These are phyloP conservation scores for Caloenas nicobarica DNA, from an alignment of 2,113 vertebrate species.

Conservation along the genomic window DNA sequence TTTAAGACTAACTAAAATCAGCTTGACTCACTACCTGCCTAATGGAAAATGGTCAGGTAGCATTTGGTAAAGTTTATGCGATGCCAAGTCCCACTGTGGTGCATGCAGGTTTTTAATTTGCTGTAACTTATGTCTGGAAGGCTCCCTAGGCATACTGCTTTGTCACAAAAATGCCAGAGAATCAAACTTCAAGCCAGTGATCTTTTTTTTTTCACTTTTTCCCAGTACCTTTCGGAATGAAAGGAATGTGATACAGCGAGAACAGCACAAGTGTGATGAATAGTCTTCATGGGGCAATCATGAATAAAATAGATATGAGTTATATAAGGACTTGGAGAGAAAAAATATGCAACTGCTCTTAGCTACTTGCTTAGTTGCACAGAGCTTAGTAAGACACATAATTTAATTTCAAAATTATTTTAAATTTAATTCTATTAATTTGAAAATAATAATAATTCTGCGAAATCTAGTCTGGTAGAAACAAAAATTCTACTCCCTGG, in stretches of 20 bases:
- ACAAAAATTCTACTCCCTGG: not conserved
- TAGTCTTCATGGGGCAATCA: not conserved
- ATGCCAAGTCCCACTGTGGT: not conserved
- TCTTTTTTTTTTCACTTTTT: not conserved
- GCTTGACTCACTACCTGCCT: slow-evolving; percentile 20
- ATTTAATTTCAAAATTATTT: not conserved
- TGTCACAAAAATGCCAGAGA: not conserved
- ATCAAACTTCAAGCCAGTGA: not conserved
- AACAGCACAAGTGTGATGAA: not conserved
- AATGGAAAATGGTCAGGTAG: slow-evolving; percentile 40
- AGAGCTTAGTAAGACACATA: not conserved
- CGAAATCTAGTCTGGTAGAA: not conserved
- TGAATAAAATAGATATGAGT: not conserved
- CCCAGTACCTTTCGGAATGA: not conserved
- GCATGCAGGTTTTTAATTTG: slow-evolving; percentile 5
- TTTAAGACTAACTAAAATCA: slow-evolving; percentile 43
- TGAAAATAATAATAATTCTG: not conserved
- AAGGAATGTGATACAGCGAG: not conserved
- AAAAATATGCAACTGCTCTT: not conserved
- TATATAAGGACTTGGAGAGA: not conserved
- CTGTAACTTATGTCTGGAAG: not conserved
- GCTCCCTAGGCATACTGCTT: not conserved
- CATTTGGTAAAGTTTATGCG: slow-evolving; percentile 27
- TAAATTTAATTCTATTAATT: not conserved
- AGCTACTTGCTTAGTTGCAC: not conserved